Percentiles rank a stretch among this genome's conserved stretches.
phyloP scores from a whole-genome alignment of 2,113 vertebrate species.

The Myrmecophaga tridactyla region DNA sequence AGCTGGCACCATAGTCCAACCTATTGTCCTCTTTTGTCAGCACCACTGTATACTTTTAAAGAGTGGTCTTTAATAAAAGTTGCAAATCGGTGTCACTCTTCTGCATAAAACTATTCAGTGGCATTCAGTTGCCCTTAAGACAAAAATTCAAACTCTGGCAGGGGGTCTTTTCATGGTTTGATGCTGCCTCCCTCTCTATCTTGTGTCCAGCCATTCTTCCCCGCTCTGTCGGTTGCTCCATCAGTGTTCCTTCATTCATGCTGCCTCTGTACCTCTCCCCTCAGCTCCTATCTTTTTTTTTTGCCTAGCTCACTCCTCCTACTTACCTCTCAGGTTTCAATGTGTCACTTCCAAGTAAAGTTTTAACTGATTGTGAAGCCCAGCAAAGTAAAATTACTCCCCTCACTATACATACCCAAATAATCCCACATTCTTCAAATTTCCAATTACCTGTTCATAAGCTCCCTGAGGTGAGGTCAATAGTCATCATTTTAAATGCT shows the following conservation, averaged over 20 bases:
- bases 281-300: neutral
- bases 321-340: neutral
- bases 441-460: neutral
- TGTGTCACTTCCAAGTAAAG: neutral
- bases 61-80: neutral
- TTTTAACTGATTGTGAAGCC: neutral
- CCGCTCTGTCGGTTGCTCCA: fast-evolving
- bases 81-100: neutral
- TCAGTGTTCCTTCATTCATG: neutral
- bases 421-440: neutral
- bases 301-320: neutral
- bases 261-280: neutral
- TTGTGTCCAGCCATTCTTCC: neutral
- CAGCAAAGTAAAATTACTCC: neutral
- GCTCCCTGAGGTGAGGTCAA: neutral
- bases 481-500: neutral
- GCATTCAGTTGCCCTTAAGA: neutral
- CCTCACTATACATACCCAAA: neutral
- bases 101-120: neutral
- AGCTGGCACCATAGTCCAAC: neutral
- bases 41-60: neutral
- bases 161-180: no score
- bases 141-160: neutral
- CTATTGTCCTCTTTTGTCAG: neutral
- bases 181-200: neutral